Conservation (phyloP, 2,113 vertebrate species). For the Riparia riparia region DNA sequence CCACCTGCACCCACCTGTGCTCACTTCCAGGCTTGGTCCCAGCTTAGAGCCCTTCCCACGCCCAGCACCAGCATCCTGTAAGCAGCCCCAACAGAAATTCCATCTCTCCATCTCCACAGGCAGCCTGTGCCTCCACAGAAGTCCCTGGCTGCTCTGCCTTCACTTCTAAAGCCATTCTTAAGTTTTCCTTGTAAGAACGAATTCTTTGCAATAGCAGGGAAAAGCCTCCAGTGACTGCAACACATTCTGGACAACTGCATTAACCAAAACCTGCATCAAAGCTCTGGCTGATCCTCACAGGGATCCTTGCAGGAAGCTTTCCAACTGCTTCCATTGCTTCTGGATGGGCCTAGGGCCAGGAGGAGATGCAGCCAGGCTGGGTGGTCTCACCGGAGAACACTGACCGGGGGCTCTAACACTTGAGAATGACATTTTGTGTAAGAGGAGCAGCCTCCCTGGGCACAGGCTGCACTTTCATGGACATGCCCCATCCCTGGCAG, state of each 20-base stretch:
- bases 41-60: neutral
- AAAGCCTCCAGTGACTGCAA: neutral
- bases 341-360: neutral
- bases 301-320: neutral
- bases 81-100: neutral
- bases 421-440: neutral
- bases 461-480: neutral
- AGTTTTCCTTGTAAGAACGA: neutral
- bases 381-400: neutral
- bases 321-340: neutral
- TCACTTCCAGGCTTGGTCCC: neutral
- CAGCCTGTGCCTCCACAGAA: neutral
- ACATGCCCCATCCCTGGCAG: fast-evolving
- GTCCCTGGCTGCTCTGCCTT: neutral
- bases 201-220: neutral
- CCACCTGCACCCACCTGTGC: fast-evolving
- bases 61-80: neutral
- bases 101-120: neutral
- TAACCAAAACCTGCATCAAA: neutral
- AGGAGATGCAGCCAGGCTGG: neutral
- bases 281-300: neutral
- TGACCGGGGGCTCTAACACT: neutral
- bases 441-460: neutral
- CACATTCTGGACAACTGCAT: neutral
- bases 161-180: neutral